Percentiles rank a stretch among this genome's conserved stretches.
Conservation (phyloP, 2,888 invertebrate species). For the Papilio demoleus region DNA sequence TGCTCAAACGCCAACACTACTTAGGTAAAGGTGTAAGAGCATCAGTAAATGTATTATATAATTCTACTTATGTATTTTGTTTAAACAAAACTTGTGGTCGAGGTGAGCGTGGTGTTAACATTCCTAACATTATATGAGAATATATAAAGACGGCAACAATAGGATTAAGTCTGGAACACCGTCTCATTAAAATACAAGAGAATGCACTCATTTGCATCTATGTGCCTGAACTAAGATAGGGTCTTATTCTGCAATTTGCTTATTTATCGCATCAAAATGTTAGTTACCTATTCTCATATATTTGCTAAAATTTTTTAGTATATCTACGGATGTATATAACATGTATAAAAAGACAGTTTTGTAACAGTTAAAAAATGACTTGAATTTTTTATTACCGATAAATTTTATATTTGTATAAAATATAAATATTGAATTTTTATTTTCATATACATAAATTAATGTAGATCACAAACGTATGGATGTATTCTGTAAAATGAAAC, state of each 20-base stretch:
- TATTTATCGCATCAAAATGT: neutral
- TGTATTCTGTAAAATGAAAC: no score
- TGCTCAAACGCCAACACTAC: no score
- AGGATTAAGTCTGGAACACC: constrained; percentile 29
- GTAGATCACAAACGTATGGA: no score
- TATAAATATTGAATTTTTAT: no score
- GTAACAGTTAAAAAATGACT: no score
- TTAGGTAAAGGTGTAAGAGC: no score
- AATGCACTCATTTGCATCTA: constrained; percentile 27
- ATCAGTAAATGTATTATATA: no score
- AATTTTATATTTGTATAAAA: no score
- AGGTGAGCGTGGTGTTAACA: neutral
- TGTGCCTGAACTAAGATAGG: neutral
- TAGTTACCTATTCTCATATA: neutral
- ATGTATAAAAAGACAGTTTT: no score
- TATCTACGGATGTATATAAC: no score
- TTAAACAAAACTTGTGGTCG: constrained; percentile 1
- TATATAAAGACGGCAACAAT: constrained; percentile 19
- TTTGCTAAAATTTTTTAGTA: neutral
- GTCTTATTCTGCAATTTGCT: constrained; percentile 20
- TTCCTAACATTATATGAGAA: neutral
- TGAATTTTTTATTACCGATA: no score
- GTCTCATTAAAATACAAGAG: constrained; percentile 31
- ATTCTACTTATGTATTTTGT: neutral
- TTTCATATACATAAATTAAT: no score